These are phyloP conservation scores for Hippocampus kuda DNA, from an alignment of 2,797 vertebrate species.

Conservation along the genomic window DNA sequence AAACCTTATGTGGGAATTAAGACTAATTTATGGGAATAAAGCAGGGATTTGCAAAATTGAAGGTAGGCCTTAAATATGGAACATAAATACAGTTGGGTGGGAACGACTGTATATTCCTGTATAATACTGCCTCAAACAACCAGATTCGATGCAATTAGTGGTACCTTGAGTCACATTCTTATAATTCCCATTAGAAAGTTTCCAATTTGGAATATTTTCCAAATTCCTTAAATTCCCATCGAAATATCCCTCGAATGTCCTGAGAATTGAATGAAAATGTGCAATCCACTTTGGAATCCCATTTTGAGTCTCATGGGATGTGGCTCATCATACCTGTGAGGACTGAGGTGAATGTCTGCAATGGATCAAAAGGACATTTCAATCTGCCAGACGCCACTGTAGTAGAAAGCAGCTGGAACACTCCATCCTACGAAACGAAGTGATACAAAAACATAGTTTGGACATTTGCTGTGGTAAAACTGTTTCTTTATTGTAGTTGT, in stretches of 20 bases:
- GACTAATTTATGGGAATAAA: too few relatives aligned
- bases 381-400: constrained; percentile 87
- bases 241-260: neutral
- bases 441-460: neutral
- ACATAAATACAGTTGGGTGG: too few relatives aligned
- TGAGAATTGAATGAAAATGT: neutral
- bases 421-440: constrained; percentile 66
- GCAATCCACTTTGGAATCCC: neutral
- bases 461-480: too few relatives aligned
- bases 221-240: neutral
- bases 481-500: too few relatives aligned
- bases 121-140: too few relatives aligned
- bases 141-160: too few relatives aligned
- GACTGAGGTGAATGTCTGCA: constrained; percentile 87
- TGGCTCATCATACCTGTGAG: constrained; percentile 78
- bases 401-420: constrained; percentile 75
- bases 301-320: neutral
- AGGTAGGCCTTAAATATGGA: too few relatives aligned
- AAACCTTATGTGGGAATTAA: too few relatives aligned
- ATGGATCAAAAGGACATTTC: constrained; percentile 95
- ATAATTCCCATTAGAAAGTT: neutral
- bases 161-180: neutral
- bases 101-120: too few relatives aligned
- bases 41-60: too few relatives aligned
- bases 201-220: neutral